A percentile compares a stretch with the other conserved stretches of the same genome.
phyloP scores from a whole-genome alignment of 2,797 vertebrate genomes.

The Echeneis naucrates region DNA sequence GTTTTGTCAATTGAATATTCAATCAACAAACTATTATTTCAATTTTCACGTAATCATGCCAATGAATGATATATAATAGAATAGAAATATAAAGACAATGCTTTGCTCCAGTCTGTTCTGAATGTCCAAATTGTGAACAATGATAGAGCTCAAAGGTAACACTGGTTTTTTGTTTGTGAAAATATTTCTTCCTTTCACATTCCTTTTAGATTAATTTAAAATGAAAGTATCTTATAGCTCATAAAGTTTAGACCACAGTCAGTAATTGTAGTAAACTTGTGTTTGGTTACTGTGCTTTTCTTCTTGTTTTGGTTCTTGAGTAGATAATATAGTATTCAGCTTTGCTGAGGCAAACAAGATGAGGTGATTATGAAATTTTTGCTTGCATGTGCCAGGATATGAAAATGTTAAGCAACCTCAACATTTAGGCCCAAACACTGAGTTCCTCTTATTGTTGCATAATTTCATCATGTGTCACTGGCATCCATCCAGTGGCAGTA shows the following conservation, averaged over 20 bases:
- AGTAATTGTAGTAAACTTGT: background rate
- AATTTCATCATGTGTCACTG: conserved; percentile 69
- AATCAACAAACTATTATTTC: too few relatives aligned
- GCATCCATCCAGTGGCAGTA: conserved; percentile 47
- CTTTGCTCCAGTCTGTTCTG: background rate
- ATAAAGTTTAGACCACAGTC: background rate
- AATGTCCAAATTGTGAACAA: conserved; percentile 20
- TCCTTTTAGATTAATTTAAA: background rate
- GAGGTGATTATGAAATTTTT: conserved; percentile 61
- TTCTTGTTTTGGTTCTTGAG: conserved; percentile 38
- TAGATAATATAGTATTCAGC: conserved; percentile 34
- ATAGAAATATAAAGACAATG: too few relatives aligned
- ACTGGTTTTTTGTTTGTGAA: background rate
- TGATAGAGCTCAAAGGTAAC: background rate
- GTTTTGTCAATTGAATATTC: background rate
- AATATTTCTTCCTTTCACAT: background rate
- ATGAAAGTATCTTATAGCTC: background rate
- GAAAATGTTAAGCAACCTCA: conserved; percentile 71
- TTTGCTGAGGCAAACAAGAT: conserved; percentile 47
- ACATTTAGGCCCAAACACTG: conserved; percentile 31
- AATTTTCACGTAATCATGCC: too few relatives aligned
- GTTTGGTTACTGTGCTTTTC: conserved; percentile 27
- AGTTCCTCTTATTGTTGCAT: conserved; percentile 74
- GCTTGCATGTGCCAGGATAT: conserved; percentile 56
- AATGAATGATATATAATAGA: background rate